Percentiles rank a stretch among this genome's conserved stretches.
Conservation (phyloP, 1,140 invertebrate genomes). For the Metopolophium dirhodum region DNA sequence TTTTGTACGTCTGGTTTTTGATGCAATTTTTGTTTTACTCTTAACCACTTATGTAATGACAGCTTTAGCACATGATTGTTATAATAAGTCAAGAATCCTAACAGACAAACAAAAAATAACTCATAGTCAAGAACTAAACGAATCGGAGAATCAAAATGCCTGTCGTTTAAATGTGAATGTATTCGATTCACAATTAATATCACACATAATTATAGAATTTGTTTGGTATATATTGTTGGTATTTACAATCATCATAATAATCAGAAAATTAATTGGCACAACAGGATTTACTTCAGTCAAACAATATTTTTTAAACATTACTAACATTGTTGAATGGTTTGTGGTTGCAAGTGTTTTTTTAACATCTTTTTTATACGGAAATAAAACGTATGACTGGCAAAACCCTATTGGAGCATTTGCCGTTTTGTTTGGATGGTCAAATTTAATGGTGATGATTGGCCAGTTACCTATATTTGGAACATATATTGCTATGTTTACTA, state of each 20-base stretch:
- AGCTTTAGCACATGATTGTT: slow-evolving; percentile 78
- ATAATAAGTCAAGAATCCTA: slow-evolving; percentile 71
- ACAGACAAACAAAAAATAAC: slow-evolving; percentile 62
- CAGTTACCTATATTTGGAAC: slow-evolving; percentile 83
- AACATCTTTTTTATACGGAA: slow-evolving; percentile 79
- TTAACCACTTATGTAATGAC: slow-evolving; percentile 79
- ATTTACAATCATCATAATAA: slow-evolving; percentile 76
- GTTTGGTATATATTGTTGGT: slow-evolving; percentile 79
- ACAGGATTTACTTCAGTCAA: slow-evolving; percentile 76
- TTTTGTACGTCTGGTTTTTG: slow-evolving; percentile 78
- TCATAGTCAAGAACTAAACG: neutral
- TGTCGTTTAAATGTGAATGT: slow-evolving; percentile 75
- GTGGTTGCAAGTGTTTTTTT: slow-evolving; percentile 81
- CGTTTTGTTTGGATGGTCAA: slow-evolving; percentile 83
- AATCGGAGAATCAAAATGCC: slow-evolving; percentile 3
- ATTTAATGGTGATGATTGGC: slow-evolving; percentile 86
- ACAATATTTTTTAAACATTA: slow-evolving; percentile 80
- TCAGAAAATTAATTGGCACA: slow-evolving; percentile 78
- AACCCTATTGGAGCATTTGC: slow-evolving; percentile 81
- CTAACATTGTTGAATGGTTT: slow-evolving; percentile 86
- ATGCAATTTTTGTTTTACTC: slow-evolving; percentile 79
- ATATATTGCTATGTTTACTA: slow-evolving; percentile 86
- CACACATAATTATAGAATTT: slow-evolving; percentile 76
- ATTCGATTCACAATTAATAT: slow-evolving; percentile 73
- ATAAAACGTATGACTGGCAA: slow-evolving; percentile 80